Conservation (phyloP, 2,797 vertebrate genomes). For the Erpetoichthys calabaricus region DNA sequence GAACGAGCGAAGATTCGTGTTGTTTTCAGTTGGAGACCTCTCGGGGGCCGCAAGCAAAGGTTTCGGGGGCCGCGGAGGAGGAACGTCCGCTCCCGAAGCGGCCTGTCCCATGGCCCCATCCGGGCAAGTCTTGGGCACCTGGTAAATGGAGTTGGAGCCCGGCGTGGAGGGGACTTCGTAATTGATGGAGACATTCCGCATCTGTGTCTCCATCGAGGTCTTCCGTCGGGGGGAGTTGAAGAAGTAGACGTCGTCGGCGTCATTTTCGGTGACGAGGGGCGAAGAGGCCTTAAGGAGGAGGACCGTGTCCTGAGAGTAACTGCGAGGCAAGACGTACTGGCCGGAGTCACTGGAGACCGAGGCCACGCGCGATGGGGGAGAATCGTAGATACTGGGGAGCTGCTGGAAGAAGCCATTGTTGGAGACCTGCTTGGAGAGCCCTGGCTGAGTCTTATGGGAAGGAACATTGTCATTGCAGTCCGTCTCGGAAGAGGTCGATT, state of each 20-base stretch:
- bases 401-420: constrained; percentile 81
- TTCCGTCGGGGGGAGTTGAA: constrained; percentile 66
- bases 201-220: constrained; percentile 63
- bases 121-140: constrained; percentile 75
- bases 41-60: constrained; percentile 64
- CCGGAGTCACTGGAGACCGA: constrained; percentile 60
- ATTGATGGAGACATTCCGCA: constrained; percentile 77
- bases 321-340: constrained; percentile 82
- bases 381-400: constrained; percentile 71
- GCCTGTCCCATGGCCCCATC: constrained; percentile 45
- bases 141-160: constrained; percentile 75
- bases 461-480: constrained; percentile 95
- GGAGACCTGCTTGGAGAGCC: constrained; percentile 58
- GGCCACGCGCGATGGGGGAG: constrained; percentile 61
- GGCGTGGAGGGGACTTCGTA: constrained; percentile 93
- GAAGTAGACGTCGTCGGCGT: constrained; percentile 67
- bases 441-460: constrained; percentile 55
- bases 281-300: constrained; percentile 67
- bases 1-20: constrained; percentile 57
- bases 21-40: constrained; percentile 77
- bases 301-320: constrained; percentile 85
- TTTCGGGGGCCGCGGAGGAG: constrained; percentile 87
- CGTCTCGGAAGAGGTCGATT: constrained; percentile 84
- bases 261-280: constrained; percentile 50
- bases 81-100: constrained; percentile 64